Evolutionary conservation across 2,797 vertebrate species (phyloP), one percentile per base, ranked within the genome.

Genomic region (Gambusia yucatana): DNA sequence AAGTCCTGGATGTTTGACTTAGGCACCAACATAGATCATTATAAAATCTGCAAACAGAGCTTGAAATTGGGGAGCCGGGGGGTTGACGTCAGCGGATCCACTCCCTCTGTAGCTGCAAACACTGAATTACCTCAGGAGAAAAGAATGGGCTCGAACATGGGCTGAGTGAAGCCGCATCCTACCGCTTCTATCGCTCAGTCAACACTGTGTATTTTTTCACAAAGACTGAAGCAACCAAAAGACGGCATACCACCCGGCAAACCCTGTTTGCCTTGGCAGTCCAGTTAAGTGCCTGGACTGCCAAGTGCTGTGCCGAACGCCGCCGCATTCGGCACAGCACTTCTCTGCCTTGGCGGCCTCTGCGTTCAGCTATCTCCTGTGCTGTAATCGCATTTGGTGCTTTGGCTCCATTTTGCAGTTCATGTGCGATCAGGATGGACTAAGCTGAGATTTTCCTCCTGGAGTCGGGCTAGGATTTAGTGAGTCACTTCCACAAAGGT

Each of bases 301-400:
- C n/a, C n/a, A n/a, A n/a, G n/a, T n/a, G n/a, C n/a, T n/a, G n/a
- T n/a, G n/a, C n/a, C n/a, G n/a, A n/a, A n/a, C n/a, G n/a, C n/a
- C n/a, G n/a, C n/a, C n/a, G n/a, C n/a, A n/a, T n/a, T n/a, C n/a
- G n/a, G n/a, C n/a, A n/a, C n/a, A n/a, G n/a, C n/a, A n/a, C n/a
- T n/a, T n/a, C n/a, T n/a, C n/a, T 90, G 79, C 86, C 67, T 94
- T 94, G 92, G 91, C 86, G 85, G 44, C 69, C 55, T 43, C 73
- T 16, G 61, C 48, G 41, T 78, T 87, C 76, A 86, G 79, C 87
- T 89, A 92, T 93, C 81, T 44, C 55, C 72, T 55, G 80, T 85
- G 83, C 85, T 76, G 84, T 77, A 77, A 82, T 89, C 86, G 81
- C 82, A 83, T 84, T 87, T 89, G 88, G 77, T 83, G 85, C 76